Base-by-base conservation (phyloP, 2,888 invertebrate species). In the Seira ritae region DNA sequence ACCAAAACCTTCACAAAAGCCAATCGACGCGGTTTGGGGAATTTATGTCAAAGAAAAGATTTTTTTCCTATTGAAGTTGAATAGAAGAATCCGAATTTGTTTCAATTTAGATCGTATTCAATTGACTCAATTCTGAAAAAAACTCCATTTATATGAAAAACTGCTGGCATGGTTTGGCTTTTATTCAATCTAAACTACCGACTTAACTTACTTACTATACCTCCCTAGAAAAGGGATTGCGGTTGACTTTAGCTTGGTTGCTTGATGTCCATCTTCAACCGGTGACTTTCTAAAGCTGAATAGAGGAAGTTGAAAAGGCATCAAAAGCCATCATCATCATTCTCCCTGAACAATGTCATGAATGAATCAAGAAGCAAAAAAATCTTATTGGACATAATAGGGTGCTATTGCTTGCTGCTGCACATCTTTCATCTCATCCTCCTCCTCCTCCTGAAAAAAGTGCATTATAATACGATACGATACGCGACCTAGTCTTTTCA, bases 361-460 rank as follows among this genome's bases (percentile, higher is more conserved):
- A 77, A 77, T 73, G 80, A 80, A 80, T 80, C 17, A 62, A 60
- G 37, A 37, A 2, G 55, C 19, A 70, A 79, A 55, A 23, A 46
- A 72, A 70, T 70, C 17, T 66, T 80, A 68, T 68, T 69, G 74
- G 24, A 80, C 73, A 69, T 65, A 80, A 80, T 70, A 71, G 80
- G 60, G 65, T 74, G n/a, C n/a, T n/a, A n/a, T n/a, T n/a, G n/a
- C n/a, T n/a, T n/a, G n/a, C n/a, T n/a, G n/a, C n/a, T n/a, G 80
- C 80, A 73, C 80, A 80, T 80, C 69, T 62, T 74, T 80, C 80
- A 80, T 74, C 42, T 12, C 42, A n/a, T n/a, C n/a, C n/a, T n/a
- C n/a, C n/a, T n/a, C n/a, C n/a, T n/a, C n/a, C n/a, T n/a, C n/a
- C n/a, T n/a, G n/a, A n/a, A 4, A 42, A 42, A 42, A 42, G 42